Conservation (phyloP, 2,888 invertebrate species). For the Sphaerophoria rueppellii region DNA sequence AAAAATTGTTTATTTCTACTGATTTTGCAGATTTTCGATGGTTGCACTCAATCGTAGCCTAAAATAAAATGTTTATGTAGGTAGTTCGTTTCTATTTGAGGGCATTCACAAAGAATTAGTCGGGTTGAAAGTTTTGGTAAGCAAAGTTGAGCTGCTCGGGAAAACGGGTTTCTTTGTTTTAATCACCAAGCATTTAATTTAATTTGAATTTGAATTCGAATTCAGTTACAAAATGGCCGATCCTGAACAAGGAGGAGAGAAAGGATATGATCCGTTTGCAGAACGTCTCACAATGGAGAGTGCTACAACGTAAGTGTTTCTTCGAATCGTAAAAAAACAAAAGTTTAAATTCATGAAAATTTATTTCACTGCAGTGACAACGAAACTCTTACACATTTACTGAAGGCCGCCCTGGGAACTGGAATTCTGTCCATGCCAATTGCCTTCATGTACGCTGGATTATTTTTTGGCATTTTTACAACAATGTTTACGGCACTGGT, state of each 20-base stretch:
- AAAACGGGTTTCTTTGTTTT: not conserved
- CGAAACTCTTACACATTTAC: slow-evolving; percentile 95
- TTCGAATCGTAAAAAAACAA: not conserved
- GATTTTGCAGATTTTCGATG: slow-evolving; percentile 12
- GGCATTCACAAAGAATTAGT: not conserved
- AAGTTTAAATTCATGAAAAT: slow-evolving; percentile 16
- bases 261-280: slow-evolving; percentile 89
- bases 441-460: slow-evolving; percentile 94
- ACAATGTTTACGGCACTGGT: slow-evolving; percentile 93
- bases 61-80: slow-evolving; percentile 7
- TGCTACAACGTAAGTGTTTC: slow-evolving; percentile 89
- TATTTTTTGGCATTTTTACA: slow-evolving; percentile 91
- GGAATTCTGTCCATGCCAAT: slow-evolving; percentile 97
- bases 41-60: not conserved
- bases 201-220: slow-evolving; percentile 15
- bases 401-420: slow-evolving; percentile 98
- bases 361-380: slow-evolving; percentile 87
- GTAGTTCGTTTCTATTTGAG: slow-evolving; percentile 18
- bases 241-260: slow-evolving; percentile 84
- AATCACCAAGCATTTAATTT: not conserved
- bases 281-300: slow-evolving; percentile 87
- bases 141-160: slow-evolving; percentile 29
- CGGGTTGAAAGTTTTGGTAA: slow-evolving; percentile 32
- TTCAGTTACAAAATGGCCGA: slow-evolving; percentile 82
- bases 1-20: slow-evolving; percentile 37